Percentiles rank a stretch among this genome's conserved stretches.
These are phyloP conservation scores for Cylindroiulus punctatus DNA, from an alignment of 2,888 invertebrate genomes.

Conservation along the genomic window DNA sequence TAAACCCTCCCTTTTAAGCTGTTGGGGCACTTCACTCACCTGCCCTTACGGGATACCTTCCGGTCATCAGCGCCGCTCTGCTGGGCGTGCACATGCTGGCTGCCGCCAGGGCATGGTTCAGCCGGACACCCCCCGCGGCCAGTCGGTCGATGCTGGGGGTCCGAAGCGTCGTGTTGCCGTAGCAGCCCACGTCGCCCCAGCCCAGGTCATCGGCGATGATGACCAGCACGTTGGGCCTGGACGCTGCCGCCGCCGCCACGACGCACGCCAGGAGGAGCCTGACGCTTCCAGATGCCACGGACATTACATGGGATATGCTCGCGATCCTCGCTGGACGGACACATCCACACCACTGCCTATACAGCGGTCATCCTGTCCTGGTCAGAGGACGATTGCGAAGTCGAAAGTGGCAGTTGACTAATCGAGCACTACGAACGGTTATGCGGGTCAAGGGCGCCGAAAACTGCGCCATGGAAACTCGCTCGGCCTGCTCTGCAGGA, in stretches of 20 bases:
- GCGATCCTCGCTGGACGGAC: background rate
- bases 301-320: background rate
- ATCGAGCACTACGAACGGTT: background rate
- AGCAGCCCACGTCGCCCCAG: conserved; percentile 67
- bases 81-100: conserved; percentile 69
- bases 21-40: conserved; percentile 60
- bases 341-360: background rate
- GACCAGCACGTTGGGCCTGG: conserved; percentile 68
- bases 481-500: too few species aligned
- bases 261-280: background rate
- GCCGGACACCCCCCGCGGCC: conserved; percentile 66
- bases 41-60: conserved; percentile 64
- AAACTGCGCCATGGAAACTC: background rate
- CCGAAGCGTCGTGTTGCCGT: conserved; percentile 67
- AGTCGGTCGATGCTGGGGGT: conserved; percentile 67
- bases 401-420: background rate
- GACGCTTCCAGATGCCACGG: background rate
- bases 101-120: conserved; percentile 69
- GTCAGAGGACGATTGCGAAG: background rate
- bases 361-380: background rate
- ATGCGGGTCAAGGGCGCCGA: background rate
- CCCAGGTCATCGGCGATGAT: conserved; percentile 70
- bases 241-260: background rate
- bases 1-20: too few species aligned
- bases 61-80: conserved; percentile 69